A percentile compares a stretch with the other conserved stretches of the same genome.
Evolutionary conservation across 2,888 invertebrate genomes (phyloP).

Genomic region (Agelastica alni): DNA sequence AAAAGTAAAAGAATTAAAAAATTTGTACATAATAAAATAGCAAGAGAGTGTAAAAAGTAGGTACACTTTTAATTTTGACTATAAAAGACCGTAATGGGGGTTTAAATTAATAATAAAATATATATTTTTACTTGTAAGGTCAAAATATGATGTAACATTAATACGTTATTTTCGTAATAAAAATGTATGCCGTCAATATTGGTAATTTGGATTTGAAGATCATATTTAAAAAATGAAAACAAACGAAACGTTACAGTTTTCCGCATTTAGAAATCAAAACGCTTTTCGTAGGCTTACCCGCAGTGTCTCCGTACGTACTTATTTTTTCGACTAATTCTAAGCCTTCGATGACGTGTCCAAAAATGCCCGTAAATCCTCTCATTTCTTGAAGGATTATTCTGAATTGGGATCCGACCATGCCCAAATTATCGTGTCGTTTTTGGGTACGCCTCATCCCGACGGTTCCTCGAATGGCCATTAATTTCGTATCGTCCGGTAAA

Average conservation of each 20-base stretch:
- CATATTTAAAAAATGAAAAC: slow-evolving; percentile 17
- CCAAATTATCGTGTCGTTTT: slow-evolving; percentile 77
- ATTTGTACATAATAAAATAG: no score
- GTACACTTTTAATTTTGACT: no score
- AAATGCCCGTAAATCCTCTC: slow-evolving; percentile 82
- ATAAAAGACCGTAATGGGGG: no score
- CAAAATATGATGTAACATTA: no score
- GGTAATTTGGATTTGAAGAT: slow-evolving; percentile 5
- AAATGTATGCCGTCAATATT: no score
- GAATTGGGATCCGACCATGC: slow-evolving; percentile 85
- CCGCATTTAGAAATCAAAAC: slow-evolving; percentile 77
- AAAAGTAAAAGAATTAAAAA: no score
- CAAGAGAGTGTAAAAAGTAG: no score
- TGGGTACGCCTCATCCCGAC: slow-evolving; percentile 83
- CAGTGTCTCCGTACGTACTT: slow-evolving; percentile 75
- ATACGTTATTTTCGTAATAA: no score
- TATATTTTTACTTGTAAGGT: no score
- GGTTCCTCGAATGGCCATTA: slow-evolving; percentile 74
- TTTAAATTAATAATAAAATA: no score
- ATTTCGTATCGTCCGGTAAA: slow-evolving; percentile 79
- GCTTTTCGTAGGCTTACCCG: slow-evolving; percentile 76
- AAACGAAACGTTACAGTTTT: slow-evolving; percentile 57
- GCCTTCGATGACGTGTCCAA: slow-evolving; percentile 80
- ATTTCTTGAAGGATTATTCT: slow-evolving; percentile 80
- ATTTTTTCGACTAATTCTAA: slow-evolving; percentile 79